Evolutionary conservation across 92 coral and sea anemone genomes (phyloP), one percentile per base, ranked within the genome.

Genomic region (Bergia sp.): DNA sequence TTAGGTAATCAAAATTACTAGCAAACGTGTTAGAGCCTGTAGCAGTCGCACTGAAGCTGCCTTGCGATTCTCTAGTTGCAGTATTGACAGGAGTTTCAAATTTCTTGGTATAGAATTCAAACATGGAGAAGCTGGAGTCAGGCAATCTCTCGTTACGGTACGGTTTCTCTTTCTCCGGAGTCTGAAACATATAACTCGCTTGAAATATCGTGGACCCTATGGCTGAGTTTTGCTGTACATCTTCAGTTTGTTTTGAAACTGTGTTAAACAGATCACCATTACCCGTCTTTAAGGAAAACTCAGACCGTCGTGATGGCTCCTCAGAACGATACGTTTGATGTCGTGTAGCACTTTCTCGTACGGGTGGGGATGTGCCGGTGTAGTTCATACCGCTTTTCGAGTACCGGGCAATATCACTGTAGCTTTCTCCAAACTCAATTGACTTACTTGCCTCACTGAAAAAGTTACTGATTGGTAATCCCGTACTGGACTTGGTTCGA

Each of bases 61-160:
- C 0, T 49, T 86, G 44, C 38, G 53, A n/a, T 66, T 91, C 98
- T 80, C 85, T 86, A 18, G 88, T 80, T n/a, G 98, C 95, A 44
- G 76, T 61, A 36, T 85, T 85, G 13, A 89, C 94, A 0, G 94
- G 94, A 6, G 89, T 86, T 71, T 93, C 96, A 45, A 93, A 82
- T 64, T 81, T 80, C 21, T 76, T 77, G 1, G 49, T 72, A 41
- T 76, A 65, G 10, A 89, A 93, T 29, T 85, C 90, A 47, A 83
- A 29, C 85, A 80, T 81, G 37, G 36, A 79, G 23, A 49, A 13
- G 23, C 69, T 72, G 71, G 49, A 40, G 55, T 73, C 58, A 42
- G 75, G 13, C 6, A n/a, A 4, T 5, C 37, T 7, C 29, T 40
- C 37, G 76, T 38, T 71, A 81, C 4, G 42, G 71, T 21, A 76